Evolutionary conservation across 2,888 invertebrate species (phyloP), one percentile per base, ranked within the genome.

Genomic region (Spilarctia lutea): DNA sequence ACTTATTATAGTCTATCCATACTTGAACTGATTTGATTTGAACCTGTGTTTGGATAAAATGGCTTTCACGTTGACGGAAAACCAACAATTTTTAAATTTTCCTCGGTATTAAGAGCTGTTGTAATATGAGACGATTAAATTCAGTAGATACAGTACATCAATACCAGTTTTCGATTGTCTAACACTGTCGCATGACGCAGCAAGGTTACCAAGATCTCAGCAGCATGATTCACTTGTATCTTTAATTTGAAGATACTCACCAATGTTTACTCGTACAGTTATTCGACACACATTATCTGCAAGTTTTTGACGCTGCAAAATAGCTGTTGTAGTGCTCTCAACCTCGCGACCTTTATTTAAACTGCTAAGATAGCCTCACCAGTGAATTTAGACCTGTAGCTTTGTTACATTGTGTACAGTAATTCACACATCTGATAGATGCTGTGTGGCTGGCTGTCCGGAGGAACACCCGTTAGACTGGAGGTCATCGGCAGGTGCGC

Each of bases 401-500:
- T 75, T 77, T 65, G 71, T 73, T 83, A 67, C 66, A 73, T 20
- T 10, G 35, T 68, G 77, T 79, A 72, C 66, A 74, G 81, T 79
- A 65, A 79, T 80, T 79, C 81, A 76, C 66, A 81, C 75, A 74
- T 74, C 71, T 80, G 76, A 79, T 76, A 66, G 78, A 74, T 73
- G 65, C 52, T 65, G 74, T 75, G 71, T 74, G 60, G 60, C 72
- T 81, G 85, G 83, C 78, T 81, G 73, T 65, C 78, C 73, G 81
- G 82, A 89, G 90, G 93, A 92, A 91, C 91, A 90, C 90, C 94
- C 94, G 95, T 94, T 95, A 95, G 91, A 84, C 83, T 85, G 75
- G 91, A 88, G 95, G 94, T 94, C 95, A 93, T 92, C 93, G 91
- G 89, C 95, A 95, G 94, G 95, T 95, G 95, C 90, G 91, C 92